These are phyloP conservation scores for Teleogryllus occipitalis DNA, from an alignment of 1,140 invertebrate species.

Conservation along the genomic window DNA sequence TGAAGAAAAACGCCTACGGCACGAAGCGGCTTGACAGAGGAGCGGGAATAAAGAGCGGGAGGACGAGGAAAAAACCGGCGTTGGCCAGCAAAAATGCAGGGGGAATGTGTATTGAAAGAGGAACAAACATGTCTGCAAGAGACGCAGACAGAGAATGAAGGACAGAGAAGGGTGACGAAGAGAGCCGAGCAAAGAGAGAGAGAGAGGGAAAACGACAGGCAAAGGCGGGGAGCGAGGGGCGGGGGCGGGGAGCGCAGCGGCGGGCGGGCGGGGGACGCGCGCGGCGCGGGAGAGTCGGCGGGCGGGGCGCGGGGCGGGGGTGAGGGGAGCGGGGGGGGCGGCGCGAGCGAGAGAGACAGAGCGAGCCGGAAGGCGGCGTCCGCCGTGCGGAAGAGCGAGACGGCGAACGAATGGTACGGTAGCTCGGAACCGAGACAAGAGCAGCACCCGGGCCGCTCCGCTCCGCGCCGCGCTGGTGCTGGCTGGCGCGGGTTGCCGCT, in stretches of 20 bases:
- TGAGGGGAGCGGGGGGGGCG: neutral
- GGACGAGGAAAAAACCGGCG: neutral
- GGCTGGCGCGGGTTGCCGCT: neutral
- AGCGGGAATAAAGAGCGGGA: neutral
- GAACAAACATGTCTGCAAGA: conserved; percentile 7
- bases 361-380: neutral
- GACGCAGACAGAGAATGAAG: conserved; percentile 4
- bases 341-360: conserved; percentile 2
- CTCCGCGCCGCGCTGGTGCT: neutral
- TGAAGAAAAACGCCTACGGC: neutral
- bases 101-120: neutral
- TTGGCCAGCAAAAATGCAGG: too few relatives aligned
- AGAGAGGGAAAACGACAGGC: conserved; percentile 9
- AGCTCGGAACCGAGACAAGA: neutral
- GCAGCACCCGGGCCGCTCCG: neutral
- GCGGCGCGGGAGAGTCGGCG: neutral
- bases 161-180: conserved; percentile 7
- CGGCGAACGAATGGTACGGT: neutral
- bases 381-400: neutral
- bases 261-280: too few relatives aligned
- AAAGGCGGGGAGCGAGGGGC: neutral
- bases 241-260: neutral
- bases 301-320: neutral
- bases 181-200: conserved; percentile 1
- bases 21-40: neutral